Base-by-base conservation (phyloP, 2,797 vertebrate genomes). In the Trematomus bernacchii region DNA sequence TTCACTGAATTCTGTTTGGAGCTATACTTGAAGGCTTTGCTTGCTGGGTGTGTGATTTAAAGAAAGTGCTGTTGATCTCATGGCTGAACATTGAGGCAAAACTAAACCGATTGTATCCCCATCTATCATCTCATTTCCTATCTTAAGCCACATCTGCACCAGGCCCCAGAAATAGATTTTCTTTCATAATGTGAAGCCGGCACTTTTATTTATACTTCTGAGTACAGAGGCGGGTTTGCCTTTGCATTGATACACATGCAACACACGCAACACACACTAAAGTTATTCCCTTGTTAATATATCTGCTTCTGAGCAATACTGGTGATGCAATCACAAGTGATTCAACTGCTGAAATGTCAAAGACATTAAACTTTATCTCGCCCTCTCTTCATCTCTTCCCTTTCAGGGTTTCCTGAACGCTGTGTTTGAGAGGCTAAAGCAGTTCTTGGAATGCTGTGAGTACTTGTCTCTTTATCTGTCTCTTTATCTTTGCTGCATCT, bases 381-480 rank as follows among this genome's bases (percentile, higher is more conserved):
- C 61, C 77, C 68, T 84, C 76, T 87, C 67, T 71, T 79, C 74
- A 59, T 85, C 50, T 90, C 15, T 87, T 53, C 84, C 84, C 94
- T 94, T 87, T 86, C 88, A 99, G 98, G 95, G 95, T 61, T 99
- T 99, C 93, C 95, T 99, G 82, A 95, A 97, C 90, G 95, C 97
- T 0, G 92, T 97, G 71, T 99, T 99, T 95, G 97, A 97, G 84
- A 96, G 97, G 54, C 91, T 99, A 58, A 97, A 96, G 87, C 97
- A 98, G 85, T 99, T 99, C 94, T 90, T 99, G 89, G 96, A 98
- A 81, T 98, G 97, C 85, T 96, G 98, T 99, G 93, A 98, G 98
- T 99, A 86, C 78, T 65, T 59, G 33, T 86, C 23, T 70, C 43
- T 77, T 73, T 72, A 57, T 72, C 69, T 54, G 12, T 83, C 44